Evolutionary conservation across 2,113 vertebrate species (phyloP), one percentile per base, ranked within the genome.

Genomic region (Genyomyrus donnyi): DNA sequence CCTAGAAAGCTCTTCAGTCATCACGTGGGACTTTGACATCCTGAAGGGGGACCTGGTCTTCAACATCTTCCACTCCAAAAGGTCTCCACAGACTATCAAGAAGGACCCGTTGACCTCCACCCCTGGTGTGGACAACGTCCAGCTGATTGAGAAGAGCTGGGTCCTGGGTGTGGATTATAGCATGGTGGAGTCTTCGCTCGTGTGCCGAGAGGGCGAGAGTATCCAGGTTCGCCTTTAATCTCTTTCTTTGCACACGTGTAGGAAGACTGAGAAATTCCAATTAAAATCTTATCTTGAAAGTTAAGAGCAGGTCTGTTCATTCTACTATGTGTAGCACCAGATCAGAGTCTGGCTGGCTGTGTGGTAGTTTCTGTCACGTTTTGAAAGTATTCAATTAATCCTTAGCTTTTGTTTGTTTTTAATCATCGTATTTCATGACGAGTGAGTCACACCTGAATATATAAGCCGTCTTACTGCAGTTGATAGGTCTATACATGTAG

Each of bases 1-100:
- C 89, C 93, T 95, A 90, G 97, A 97, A 90, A 95, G 93, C 2
- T 96, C 96, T 49, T 97, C 96, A 0, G 97, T 97, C 74, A 97
- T 97, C 93, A 97, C 97, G 35, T 97, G 97, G 97, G 97, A 97
- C 93, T 97, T 97, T 0, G 97, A 97, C 91, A 96, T 97, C 90
- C 95, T 97, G 48, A 95, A 95, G 4, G 96, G 97, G 31, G 96
- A 97, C 0, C 94, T 97, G 91, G 93, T 97, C 50, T 97, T 97
- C 91, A 97, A 96, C 91, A 95, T 97, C 90, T 97, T 96, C 50
- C 96, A 97, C 45, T 94, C 95, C 89, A 97, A 96, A 91, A 92
- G 94, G 88, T 93, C 93, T 3, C 95, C 95, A 24, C 91, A 91
- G 66, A 90, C 35, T 0, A 21, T 85, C 1, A 91, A 93, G 1